Base-by-base conservation (phyloP, 2,113 vertebrate genomes). In the Mohoua ochrocephala region DNA sequence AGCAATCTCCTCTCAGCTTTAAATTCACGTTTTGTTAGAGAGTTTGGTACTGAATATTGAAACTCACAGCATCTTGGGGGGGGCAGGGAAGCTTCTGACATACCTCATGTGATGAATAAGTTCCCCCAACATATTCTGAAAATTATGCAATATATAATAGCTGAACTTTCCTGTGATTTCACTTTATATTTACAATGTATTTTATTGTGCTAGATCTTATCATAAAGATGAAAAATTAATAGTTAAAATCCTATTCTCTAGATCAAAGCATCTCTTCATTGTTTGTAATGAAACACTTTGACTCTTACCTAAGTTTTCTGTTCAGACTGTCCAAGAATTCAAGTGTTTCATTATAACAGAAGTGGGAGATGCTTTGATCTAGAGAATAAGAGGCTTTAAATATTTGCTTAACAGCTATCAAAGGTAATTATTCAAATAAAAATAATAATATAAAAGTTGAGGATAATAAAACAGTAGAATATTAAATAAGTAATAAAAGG, bases 301-400 rank as follows among this genome's bases (percentile, higher is more conserved):
- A 78, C 94, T 94, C 68, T 84, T 92, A 93, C 92, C 91, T 94
- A 67, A 80, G 68, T 74, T 89, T 91, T 71, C 26, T 84, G 39
- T 86, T 89, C 71, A 91, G 59, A 77, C 50, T 83, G 79, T 81
- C 93, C 95, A 86, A 78, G 86, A 93, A 93, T 89, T 89, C 85
- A 95, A 95, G 89, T 95, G 86, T 95, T 95, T 93, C 86, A 64
- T 95, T 95, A 81, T 41, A 84, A 84, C 21, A 92, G 86, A 92
- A 92, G 76, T n/a, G 35, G 41, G 42, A 93, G 80, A 87, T 61
- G 50, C 76, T 92, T 97, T 95, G 80, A 95, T 96, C 76, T 81
- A 78, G 69, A 75, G 84, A 93, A 84, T 23, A 92, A 54, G 90
- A 94, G 50, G 30, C 60, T 94, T 89, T 63, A 91, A 93, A 95